Evolutionary conservation across 2,888 invertebrate species (phyloP).

Genomic region (Melipona bicolor): DNA sequence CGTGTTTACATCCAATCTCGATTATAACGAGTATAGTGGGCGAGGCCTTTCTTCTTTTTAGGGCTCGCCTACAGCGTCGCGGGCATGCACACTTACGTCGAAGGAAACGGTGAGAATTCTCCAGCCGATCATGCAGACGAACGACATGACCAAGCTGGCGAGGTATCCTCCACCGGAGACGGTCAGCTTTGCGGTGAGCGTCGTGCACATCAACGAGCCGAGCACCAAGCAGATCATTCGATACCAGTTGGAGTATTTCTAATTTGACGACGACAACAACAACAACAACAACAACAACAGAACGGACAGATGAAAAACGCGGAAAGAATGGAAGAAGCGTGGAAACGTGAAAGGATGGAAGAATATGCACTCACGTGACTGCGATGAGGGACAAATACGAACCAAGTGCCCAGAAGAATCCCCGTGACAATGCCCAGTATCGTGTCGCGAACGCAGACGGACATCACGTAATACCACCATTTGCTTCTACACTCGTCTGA

Average conservation of each 20-base stretch:
- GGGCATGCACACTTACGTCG: constrained; percentile 69
- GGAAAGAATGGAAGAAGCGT: background rate
- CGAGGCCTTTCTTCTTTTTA: too few relatives aligned
- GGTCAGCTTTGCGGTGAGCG: constrained; percentile 69
- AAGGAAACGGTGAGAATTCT: constrained; percentile 71
- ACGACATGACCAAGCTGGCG: constrained; percentile 81
- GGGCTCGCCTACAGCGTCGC: too few relatives aligned
- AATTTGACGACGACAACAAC: background rate
- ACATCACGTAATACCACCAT: constrained; percentile 78
- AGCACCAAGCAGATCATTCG: constrained; percentile 74
- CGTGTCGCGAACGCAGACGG: constrained; percentile 84
- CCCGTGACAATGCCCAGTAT: constrained; percentile 87
- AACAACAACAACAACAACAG: too few relatives aligned
- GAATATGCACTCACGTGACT: constrained; percentile 80
- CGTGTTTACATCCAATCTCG: background rate
- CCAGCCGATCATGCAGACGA: constrained; percentile 79
- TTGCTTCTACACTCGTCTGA: constrained; percentile 63
- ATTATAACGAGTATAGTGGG: too few relatives aligned
- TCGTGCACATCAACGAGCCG: constrained; percentile 77
- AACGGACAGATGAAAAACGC: background rate
- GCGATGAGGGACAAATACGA: constrained; percentile 87
- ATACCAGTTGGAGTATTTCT: constrained; percentile 77
- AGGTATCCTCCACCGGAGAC: constrained; percentile 87
- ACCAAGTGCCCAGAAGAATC: constrained; percentile 86
- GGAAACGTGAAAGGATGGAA: constrained; percentile 4